Base-by-base conservation (phyloP, 1,140 invertebrate genomes). In the Papilio polytes region DNA sequence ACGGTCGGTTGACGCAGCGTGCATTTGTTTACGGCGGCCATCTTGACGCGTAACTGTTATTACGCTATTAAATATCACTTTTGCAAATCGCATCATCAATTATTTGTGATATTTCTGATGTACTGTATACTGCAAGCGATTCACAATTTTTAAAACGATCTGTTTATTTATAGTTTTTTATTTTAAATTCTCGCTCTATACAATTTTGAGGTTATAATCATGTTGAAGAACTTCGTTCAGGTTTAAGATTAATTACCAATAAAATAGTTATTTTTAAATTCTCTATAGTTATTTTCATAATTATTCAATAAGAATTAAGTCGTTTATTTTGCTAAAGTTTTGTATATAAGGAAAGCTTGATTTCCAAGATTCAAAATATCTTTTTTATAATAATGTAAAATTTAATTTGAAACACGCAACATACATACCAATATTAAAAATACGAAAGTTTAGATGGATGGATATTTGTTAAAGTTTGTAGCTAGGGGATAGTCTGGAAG, bases 21-120 rank as follows among this genome's bases (percentile, higher is more conserved):
- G 76, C 76, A 78, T 78, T 78, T 78, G 76, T 78, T 59, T 63
- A 78, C 76, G 76, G 56, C 76, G 3, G 76, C 53, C 76, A 78
- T 78, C 56, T 78, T 77, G 74, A 77, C 74, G 20, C 51, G 74
- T 77, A 59, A 77, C 74, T 77, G 74, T 77, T 77, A 77, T 77
- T 53, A 77, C 6, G 53, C 74, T 59, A 77, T 77, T 77, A 77
- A 77, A 77, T 77, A 77, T 77, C 74, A 77, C 74, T 74, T 74
- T 77, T 77, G 74, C 41, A 53, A 56, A 12, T 31, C 13, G 74
- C 22, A 18, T 53, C 74, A 77, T 77, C 51, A 77, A 56, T 77
- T 77, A 31, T 77, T 56, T 59, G 74, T 59, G 74, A 51, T 77
- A 59, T 77, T 77, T 77, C 51, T 77, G 48, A 77, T 36, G 74